These are phyloP conservation scores for Bergia sp. DNA, from an alignment of 92 coral and sea anemone genomes.

Conservation along the genomic window DNA sequence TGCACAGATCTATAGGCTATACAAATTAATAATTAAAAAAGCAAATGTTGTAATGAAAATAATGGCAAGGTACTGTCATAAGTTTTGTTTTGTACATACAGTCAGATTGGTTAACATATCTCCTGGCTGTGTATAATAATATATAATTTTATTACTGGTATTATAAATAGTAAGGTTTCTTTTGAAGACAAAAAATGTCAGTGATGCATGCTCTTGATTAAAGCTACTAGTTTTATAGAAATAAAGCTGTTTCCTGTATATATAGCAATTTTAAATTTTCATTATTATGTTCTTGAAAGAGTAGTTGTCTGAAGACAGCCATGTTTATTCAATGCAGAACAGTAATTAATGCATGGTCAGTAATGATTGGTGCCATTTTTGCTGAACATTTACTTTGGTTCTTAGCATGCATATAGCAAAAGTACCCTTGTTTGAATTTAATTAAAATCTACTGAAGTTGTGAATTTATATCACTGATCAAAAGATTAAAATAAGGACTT, in stretches of 20 bases:
- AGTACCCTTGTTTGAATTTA: constrained; percentile 15
- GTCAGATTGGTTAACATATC: not conserved
- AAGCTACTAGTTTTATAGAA: not conserved
- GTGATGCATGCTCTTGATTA: not conserved
- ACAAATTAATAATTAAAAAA: not conserved
- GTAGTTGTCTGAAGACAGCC: not conserved
- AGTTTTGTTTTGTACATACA: not conserved
- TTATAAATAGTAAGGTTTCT: not conserved
- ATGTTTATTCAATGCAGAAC: not conserved
- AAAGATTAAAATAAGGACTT: not conserved
- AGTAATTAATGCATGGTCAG: not conserved
- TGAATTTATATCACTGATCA: not conserved
- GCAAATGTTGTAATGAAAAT: not conserved
- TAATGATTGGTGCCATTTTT: not conserved
- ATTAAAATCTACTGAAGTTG: not conserved
- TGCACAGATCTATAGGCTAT: too few relatives aligned
- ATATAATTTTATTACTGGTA: too few relatives aligned
- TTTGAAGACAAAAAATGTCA: not conserved
- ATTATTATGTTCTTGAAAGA: not conserved
- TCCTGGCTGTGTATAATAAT: not conserved
- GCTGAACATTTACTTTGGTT: not conserved
- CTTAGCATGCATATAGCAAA: not conserved
- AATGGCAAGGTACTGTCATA: not conserved
- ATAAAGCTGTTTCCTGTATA: not conserved
- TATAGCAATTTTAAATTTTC: not conserved